These are phyloP conservation scores for Aepyceros melampus DNA, from an alignment of 2,113 vertebrate species.

Conservation along the genomic window DNA sequence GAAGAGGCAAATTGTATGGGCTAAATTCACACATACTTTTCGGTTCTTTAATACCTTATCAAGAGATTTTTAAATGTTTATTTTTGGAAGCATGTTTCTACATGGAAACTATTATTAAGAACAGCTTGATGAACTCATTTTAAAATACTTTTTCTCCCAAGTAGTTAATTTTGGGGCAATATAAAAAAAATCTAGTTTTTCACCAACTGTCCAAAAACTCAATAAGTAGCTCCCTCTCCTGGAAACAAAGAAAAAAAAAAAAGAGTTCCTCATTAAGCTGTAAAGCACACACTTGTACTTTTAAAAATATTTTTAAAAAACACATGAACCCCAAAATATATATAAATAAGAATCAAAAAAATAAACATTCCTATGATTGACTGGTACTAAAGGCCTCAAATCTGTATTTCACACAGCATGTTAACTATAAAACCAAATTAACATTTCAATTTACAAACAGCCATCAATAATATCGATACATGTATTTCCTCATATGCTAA, in stretches of 20 bases:
- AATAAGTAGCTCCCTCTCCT: conserved; percentile 67
- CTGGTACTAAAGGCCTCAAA: neutral
- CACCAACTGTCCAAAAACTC: conserved; percentile 34
- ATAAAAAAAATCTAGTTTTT: conserved; percentile 8
- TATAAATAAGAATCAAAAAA: neutral
- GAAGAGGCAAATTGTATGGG: neutral
- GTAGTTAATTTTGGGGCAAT: conserved; percentile 28
- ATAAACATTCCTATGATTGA: neutral
- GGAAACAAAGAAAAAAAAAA: neutral
- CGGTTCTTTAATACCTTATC: neutral
- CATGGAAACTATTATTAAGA: neutral
- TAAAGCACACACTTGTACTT: neutral
- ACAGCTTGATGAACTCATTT: neutral
- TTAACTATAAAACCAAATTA: neutral
- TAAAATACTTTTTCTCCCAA: neutral
- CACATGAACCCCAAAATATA: neutral
- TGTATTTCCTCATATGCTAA: neutral
- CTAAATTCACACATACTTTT: neutral
- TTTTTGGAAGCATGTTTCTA: neutral
- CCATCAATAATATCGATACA: neutral
- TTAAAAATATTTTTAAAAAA: conserved; percentile 3
- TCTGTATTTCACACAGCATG: neutral
- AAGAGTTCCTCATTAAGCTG: neutral
- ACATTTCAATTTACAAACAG: neutral
- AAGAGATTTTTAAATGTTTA: neutral